Evolutionary conservation across 2,113 vertebrate species (phyloP).

Genomic region (Rutilus rutilus): DNA sequence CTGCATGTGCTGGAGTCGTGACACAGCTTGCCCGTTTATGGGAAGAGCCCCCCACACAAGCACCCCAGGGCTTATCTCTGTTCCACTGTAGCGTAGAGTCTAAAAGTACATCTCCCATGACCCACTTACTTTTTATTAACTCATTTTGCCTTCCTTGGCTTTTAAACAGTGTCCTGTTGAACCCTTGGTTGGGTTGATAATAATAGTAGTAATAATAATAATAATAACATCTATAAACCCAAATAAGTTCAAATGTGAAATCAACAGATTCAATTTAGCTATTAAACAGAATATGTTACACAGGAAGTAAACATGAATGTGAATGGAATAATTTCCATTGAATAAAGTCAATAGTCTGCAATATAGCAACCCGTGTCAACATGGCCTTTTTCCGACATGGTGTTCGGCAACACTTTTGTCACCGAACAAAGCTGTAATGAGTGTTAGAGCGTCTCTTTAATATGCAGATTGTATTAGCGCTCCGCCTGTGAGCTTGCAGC

Average conservation of each 20-base stretch:
- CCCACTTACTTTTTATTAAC: conserved; percentile 61
- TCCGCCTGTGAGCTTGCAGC: conserved; percentile 38
- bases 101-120: conserved; percentile 65
- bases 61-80: not conserved
- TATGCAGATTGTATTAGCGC: conserved; percentile 50
- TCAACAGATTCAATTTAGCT: not conserved
- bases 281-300: no score
- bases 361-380: not conserved
- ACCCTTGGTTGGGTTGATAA: conserved; percentile 19
- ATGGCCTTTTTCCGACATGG: not conserved
- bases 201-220: no score
- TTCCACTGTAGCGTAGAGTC: conserved; percentile 46
- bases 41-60: conserved; percentile 6
- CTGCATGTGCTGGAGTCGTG: conserved; percentile 15
- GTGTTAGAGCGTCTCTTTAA: not conserved
- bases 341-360: not conserved
- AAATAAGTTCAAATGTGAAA: not conserved
- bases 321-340: no score
- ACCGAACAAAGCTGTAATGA: conserved; percentile 13
- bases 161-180: conserved; percentile 52
- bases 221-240: not conserved
- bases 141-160: conserved; percentile 62
- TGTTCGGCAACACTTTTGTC: conserved; percentile 18
- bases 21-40: conserved; percentile 16
- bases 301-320: no score